Evolutionary conservation across 1,140 invertebrate genomes (phyloP), one percentile per base, ranked within the genome.

Genomic region (Brachionus paranguensis): DNA sequence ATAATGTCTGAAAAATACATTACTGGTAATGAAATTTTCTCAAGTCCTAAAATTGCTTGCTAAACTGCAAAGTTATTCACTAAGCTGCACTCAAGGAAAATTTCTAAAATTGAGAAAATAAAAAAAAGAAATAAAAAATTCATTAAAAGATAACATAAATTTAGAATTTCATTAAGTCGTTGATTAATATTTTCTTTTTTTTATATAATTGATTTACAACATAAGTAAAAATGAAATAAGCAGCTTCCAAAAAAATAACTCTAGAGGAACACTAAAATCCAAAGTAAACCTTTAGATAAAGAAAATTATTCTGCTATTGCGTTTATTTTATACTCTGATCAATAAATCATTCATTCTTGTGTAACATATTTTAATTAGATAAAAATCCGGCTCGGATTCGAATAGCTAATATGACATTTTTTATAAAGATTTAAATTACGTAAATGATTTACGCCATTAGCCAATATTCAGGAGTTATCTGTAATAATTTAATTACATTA

Each of bases 181-280:
- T 68, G 65, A 68, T 68, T 68, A 68, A 33, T 68, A 68, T 68
- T 33, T 68, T 24, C 12, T 14, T 68, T 68, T 68, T 65, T 68
- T 68, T 68, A n/a, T 68, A 68, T 68, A 68, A 68, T 68, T 68
- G 65, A 68, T 68, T 68, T 68, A 68, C 29, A 68, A 68, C 27
- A 68, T 68, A 68, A 68, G 65, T 33, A 41, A 68, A 68, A 68
- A 12, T 33, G n/a, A 68, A 68, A 33, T 33, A 68, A 68, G 65
- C 65, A 68, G 33, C 33, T 33, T 33, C 29, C 11, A 68, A n/a
- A 68, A 68, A 33, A 68, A 17, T n/a, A 33, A 68, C 11, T 33
- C 65, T 14, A 64, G 12, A 68, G 33, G 12, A 68, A 41, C 20
- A 68, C 10, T 29, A 14, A 33, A 68, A 68, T 27, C 64, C 1